Evolutionary conservation across 2,113 vertebrate genomes (phyloP), one percentile per base, ranked within the genome.

Genomic region (Melanerpes formicivorus): DNA sequence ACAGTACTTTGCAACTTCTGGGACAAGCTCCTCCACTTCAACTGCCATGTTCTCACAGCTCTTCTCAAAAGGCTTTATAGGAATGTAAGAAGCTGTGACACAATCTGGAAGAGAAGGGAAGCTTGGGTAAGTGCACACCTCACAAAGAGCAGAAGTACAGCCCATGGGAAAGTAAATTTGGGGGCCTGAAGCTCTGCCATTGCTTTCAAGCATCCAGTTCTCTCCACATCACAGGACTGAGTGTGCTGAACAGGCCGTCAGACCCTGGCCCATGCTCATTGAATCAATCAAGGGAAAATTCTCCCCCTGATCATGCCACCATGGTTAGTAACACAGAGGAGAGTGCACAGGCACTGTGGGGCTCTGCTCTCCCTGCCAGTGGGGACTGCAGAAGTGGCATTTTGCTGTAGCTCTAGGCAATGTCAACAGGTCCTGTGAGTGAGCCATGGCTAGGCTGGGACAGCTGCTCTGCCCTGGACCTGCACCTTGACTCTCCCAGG

Each of bases 1-100:
- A 96, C 98, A 99, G 93, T 99, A 99, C 96, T 98, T 99, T 75
- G 98, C 98, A 86, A 98, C 98, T 86, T 98, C 98, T 2, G 99
- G 98, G 70, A 99, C 98, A 96, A 99, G 99, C 95, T 99, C 99
- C 90, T 99, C 99, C 3, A 99, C 95, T 91, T 99, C 99, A 63
- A 99, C 96, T 3, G 98, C 98, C 65, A 99, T 93, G 16, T 98
- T 97, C 87, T 98, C 97, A 65, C 98, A 98, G 64, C 88, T 91
- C 71, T 98, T 98, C 87, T 98, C 98, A n/a, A 99, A 99, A 34
- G 99, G 99, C 89, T 98, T 99, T 87, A 99, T 96, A 6, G 99
- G 98, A 78, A 99, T 93, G 67, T 99, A 99, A 34, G 99, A 99
- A 65, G 99, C 98, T 14, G 98, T 99, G 77, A 99, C 98, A 18